Percentiles rank a stretch among this genome's conserved stretches.
Evolutionary conservation across 2,888 invertebrate genomes (phyloP).

Genomic region (Xestoiulus laeticollis): DNA sequence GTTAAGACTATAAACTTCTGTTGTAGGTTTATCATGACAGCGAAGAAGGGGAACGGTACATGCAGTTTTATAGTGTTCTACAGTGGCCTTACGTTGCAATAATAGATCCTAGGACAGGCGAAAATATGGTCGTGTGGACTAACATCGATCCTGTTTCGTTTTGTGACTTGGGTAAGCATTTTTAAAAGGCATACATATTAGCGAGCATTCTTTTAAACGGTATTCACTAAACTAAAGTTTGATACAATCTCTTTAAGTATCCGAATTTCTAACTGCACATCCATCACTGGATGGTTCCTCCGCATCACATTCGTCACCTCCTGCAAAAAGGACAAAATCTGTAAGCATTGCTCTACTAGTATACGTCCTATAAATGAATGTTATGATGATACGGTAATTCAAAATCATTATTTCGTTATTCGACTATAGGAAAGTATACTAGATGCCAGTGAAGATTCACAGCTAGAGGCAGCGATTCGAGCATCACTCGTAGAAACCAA

Average conservation of each 20-base stretch:
- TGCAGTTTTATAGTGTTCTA: conserved; percentile 73
- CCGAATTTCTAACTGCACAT: conserved; percentile 53
- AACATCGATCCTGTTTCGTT: conserved; percentile 64
- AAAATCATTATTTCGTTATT: background rate
- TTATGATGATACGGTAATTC: background rate
- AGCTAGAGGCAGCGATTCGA: conserved; percentile 66
- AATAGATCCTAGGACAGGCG: conserved; percentile 75
- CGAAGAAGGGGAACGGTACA: conserved; percentile 72
- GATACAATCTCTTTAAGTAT: conserved; percentile 31
- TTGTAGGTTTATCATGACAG: conserved; percentile 67
- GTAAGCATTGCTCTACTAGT: background rate
- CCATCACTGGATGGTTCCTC: conserved; percentile 53
- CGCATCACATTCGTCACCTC: background rate
- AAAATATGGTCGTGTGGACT: conserved; percentile 68
- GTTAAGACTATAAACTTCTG: conserved; percentile 30
- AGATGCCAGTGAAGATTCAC: conserved; percentile 66
- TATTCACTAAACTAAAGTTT: background rate
- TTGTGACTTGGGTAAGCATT: conserved; percentile 62
- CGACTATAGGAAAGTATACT: conserved; percentile 60
- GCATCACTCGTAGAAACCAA: conserved; percentile 63
- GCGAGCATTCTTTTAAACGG: conserved; percentile 62
- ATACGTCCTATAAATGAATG: no score
- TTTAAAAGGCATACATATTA: conserved; percentile 58
- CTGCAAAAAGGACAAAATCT: conserved; percentile 40
- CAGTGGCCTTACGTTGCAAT: conserved; percentile 73